Evolutionary conservation across 1,140 invertebrate genomes (phyloP).

Genomic region (Aethina tumida): DNA sequence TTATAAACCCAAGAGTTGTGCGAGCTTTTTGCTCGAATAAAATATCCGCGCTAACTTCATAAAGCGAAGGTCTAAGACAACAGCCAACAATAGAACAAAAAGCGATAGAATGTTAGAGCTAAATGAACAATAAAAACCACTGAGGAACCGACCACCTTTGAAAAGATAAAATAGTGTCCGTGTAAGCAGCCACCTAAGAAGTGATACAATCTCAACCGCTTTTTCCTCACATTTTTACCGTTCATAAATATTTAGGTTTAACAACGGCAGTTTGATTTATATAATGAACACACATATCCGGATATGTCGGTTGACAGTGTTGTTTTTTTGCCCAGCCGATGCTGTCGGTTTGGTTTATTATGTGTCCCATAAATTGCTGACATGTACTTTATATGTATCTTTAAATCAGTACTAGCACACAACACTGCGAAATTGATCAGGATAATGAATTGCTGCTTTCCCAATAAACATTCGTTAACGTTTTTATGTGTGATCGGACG

Average conservation of each 20-base stretch:
- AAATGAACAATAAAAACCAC: neutral
- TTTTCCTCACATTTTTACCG: slow-evolving; percentile 18
- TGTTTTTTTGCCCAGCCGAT: too few relatives aligned
- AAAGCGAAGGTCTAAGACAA: neutral
- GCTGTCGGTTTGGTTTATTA: slow-evolving; percentile 11
- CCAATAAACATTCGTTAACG: too few relatives aligned
- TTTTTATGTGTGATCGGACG: too few relatives aligned
- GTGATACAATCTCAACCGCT: slow-evolving; percentile 17
- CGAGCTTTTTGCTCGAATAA: neutral
- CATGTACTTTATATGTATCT: slow-evolving; percentile 13
- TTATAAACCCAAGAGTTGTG: too few relatives aligned
- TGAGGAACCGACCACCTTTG: neutral
- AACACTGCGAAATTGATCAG: neutral
- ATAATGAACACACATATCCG: slow-evolving; percentile 16
- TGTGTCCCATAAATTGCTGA: slow-evolving; percentile 14
- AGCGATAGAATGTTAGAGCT: neutral
- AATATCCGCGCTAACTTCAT: neutral
- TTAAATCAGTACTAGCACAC: slow-evolving; percentile 3
- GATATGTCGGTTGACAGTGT: slow-evolving; percentile 13
- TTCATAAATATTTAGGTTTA: slow-evolving; percentile 20
- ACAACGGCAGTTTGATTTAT: slow-evolving; percentile 19
- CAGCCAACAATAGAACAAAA: neutral
- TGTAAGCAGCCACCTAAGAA: slow-evolving; percentile 14
- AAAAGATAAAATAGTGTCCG: slow-evolving; percentile 9
- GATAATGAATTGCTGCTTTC: slow-evolving; percentile 1